Evolutionary conservation across 2,113 vertebrate species (phyloP).

Genomic region (Isichthys henryi): DNA sequence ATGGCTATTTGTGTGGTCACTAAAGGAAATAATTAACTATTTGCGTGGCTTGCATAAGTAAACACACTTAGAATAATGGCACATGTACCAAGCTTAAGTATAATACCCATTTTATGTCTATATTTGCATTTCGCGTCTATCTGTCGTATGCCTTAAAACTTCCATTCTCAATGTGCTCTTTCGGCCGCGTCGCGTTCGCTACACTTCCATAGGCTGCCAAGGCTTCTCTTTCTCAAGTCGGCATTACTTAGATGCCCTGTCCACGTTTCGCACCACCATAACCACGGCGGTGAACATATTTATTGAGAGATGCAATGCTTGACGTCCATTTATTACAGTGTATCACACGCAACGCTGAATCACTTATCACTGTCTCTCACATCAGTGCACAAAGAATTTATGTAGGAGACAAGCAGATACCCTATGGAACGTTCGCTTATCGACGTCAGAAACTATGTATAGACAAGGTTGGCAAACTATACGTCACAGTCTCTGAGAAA

Average conservation of each 20-base stretch:
- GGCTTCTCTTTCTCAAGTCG: neutral
- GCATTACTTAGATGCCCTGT: neutral
- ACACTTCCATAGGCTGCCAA: neutral
- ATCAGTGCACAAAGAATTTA: constrained; percentile 13
- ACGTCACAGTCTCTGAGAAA: neutral
- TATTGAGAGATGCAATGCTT: constrained; percentile 5
- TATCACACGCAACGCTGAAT: constrained; percentile 2
- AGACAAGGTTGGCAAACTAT: neutral
- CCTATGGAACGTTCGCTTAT: neutral
- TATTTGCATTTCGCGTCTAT: neutral
- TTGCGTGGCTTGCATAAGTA: neutral
- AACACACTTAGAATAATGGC: neutral
- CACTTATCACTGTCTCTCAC: neutral
- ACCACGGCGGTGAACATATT: constrained; percentile 4
- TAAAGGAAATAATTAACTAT: neutral
- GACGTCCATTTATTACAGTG: constrained; percentile 1
- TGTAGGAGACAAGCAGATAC: neutral
- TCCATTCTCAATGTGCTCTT: neutral
- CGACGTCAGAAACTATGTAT: neutral
- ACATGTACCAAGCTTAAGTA: neutral
- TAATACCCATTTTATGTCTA: neutral
- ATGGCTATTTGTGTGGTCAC: neutral
- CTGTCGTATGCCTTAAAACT: neutral
- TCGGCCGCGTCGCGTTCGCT: neutral
- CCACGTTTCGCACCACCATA: neutral